A percentile compares a stretch with the other conserved stretches of the same genome.
These are phyloP conservation scores for Micrasema longulum DNA, from an alignment of 1,140 invertebrate genomes.

Conservation along the genomic window DNA sequence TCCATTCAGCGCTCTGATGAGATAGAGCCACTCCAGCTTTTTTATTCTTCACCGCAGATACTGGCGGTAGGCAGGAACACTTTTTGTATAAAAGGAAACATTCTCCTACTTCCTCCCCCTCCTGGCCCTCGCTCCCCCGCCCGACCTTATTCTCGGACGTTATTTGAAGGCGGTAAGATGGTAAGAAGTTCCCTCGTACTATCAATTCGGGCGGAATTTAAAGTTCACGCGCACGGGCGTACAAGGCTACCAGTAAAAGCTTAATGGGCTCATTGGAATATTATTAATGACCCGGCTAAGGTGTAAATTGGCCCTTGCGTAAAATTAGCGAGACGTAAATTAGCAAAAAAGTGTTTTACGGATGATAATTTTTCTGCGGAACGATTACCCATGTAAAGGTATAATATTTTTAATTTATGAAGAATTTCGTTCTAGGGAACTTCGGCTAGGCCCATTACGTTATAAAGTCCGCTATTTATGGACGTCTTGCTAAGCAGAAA, in stretches of 20 bases:
- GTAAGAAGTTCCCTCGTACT: conserved; percentile 41
- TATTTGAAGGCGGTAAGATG: conserved; percentile 39
- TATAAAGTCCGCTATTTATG: too few species aligned
- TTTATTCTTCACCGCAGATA: conserved; percentile 47
- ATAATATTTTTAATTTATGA: conserved; percentile 16
- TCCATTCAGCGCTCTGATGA: conserved; percentile 46
- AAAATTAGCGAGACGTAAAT: conserved; percentile 40
- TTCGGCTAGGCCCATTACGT: too few species aligned
- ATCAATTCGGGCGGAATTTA: conserved; percentile 45
- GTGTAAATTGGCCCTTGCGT: conserved; percentile 41
- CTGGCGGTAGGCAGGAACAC: conserved; percentile 40
- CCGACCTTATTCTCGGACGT: conserved; percentile 42
- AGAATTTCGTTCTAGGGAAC: not conserved
- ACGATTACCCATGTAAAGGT: conserved; percentile 25
- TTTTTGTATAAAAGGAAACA: conserved; percentile 47
- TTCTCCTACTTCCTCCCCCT: conserved; percentile 6
- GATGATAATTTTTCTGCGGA: conserved; percentile 31
- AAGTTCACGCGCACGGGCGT: conserved; percentile 38
- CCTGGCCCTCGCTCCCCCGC: not conserved
- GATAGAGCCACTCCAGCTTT: conserved; percentile 47
- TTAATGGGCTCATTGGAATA: conserved; percentile 49
- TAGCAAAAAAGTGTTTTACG: conserved; percentile 41
- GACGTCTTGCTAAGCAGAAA: too few species aligned
- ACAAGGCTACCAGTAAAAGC: conserved; percentile 43
- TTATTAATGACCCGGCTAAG: conserved; percentile 46